phyloP scores from a whole-genome alignment of 2,113 vertebrate genomes.

The Astatoreochromis straeleni region DNA sequence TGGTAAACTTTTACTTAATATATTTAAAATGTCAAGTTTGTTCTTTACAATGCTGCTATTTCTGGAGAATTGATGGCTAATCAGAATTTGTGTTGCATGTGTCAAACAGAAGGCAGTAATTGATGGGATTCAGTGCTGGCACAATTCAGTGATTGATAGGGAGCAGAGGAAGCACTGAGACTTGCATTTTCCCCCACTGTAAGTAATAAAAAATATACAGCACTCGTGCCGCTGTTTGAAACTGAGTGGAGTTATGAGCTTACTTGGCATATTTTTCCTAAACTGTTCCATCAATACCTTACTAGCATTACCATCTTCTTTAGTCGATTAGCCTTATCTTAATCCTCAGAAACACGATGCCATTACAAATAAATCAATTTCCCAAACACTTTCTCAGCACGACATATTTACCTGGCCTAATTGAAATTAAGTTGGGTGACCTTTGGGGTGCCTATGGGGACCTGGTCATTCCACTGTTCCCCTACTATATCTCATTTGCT shows the following conservation, averaged over 20 bases:
- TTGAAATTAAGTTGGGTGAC: conserved; percentile 70
- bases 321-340: conserved; percentile 28
- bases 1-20: conserved; percentile 46
- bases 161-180: conserved; percentile 26
- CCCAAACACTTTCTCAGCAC: neutral
- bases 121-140: conserved; percentile 37
- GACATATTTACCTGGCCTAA: conserved; percentile 54
- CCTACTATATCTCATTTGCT: conserved; percentile 48
- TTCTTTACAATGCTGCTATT: conserved; percentile 48
- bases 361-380: conserved; percentile 38
- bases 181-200: conserved; percentile 24
- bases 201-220: conserved; percentile 31
- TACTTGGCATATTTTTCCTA: conserved; percentile 4
- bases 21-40: conserved; percentile 60
- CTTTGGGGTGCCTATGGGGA: conserved; percentile 56
- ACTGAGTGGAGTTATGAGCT: conserved; percentile 7
- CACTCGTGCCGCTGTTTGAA: neutral
- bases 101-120: conserved; percentile 45
- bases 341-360: conserved; percentile 19
- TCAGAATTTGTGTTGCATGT: conserved; percentile 35
- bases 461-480: conserved; percentile 24
- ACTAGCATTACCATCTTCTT: neutral
- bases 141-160: conserved; percentile 53
- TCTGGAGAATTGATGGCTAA: conserved; percentile 53
- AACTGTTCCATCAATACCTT: conserved; percentile 25